A percentile compares a stretch with the other conserved stretches of the same genome.
Conservation (phyloP, 2,888 invertebrate genomes). For the Erannis defoliaria region DNA sequence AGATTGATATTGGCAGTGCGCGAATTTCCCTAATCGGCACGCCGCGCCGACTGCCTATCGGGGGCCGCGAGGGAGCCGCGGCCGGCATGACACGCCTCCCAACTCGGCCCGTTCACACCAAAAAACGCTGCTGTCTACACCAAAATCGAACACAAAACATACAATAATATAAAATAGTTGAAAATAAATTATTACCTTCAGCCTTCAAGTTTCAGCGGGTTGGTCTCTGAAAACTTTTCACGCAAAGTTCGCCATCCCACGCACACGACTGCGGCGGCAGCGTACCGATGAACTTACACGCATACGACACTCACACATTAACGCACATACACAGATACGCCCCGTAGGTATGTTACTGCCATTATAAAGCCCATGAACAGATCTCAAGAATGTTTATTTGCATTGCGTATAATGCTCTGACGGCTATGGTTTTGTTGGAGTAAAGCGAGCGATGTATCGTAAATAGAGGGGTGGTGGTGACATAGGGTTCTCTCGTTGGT, state of each 20-base stretch:
- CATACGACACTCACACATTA: slow-evolving; percentile 51
- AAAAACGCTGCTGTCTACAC: background rate
- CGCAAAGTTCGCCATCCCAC: slow-evolving; percentile 63
- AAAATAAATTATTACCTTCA: slow-evolving; percentile 31
- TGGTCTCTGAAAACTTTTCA: slow-evolving; percentile 61
- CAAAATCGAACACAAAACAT: slow-evolving; percentile 14
- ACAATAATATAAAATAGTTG: slow-evolving; percentile 13
- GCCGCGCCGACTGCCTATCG: slow-evolving; percentile 66
- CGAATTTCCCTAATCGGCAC: slow-evolving; percentile 74
- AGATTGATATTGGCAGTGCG: slow-evolving; percentile 58
- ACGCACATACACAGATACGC: slow-evolving; percentile 52
- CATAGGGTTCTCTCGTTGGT: slow-evolving; percentile 18
- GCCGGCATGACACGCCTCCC: slow-evolving; percentile 72
- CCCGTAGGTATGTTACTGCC: slow-evolving; percentile 57
- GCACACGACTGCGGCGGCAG: slow-evolving; percentile 51
- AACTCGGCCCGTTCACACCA: slow-evolving; percentile 32
- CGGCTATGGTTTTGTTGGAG: slow-evolving; percentile 32
- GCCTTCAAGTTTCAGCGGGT: slow-evolving; percentile 44
- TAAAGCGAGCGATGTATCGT: slow-evolving; percentile 49
- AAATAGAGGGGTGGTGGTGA: slow-evolving; percentile 14
- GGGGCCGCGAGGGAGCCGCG: slow-evolving; percentile 80
- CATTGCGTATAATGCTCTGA: slow-evolving; percentile 55
- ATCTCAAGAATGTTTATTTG: slow-evolving; percentile 56
- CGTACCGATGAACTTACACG: slow-evolving; percentile 53
- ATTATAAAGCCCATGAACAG: slow-evolving; percentile 56